Base-by-base conservation (phyloP, 2,888 invertebrate genomes). In the Acrobasis suavella region DNA sequence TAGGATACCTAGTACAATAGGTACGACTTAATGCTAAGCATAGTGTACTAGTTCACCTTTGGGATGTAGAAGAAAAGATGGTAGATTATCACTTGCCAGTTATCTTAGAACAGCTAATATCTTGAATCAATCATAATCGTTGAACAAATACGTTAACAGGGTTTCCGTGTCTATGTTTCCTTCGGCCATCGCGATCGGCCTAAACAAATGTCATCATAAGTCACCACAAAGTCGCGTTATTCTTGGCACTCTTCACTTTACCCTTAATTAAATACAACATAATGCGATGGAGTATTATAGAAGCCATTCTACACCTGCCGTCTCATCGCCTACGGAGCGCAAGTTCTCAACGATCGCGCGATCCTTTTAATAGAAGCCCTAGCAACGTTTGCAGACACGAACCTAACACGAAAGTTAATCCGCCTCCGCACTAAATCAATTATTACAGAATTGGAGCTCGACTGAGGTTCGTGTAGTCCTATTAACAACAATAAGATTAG, bases 351-450 rank as follows among this genome's bases (percentile, higher is more conserved):
- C 82, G 82, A 86, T 85, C 83, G 78, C 78, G 78, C 75, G 75
- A 86, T 89, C 87, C 87, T 79, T 86, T 90, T 89, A 90, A 82
- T 82, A 78, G 90, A 91, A 89, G 83, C 88, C 91, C 60, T 85
- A 81, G 56, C n/a, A 39, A 56, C 56, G n/a, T 32, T 52, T 32
- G 17, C 39, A 55, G 55, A 39, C 56, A 2, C 56, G 56, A 56
- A 22, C 42, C 12, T 64, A 70, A 77, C 72, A 76, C 77, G 79
- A 82, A 84, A 83, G 86, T 83, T 83, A 83, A 87, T 83, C 83
- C 83, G 77, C 74, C 78, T 77, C 72, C 75, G 73, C 78, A 78
- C 79, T 80, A 83, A 89, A 89, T 89, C 85, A 87, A 89, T 89
- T n/a, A n/a, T n/a, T 88, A 88, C 80, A 72, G 77, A 79, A 77